Evolutionary conservation across 2,797 vertebrate species (phyloP).

Genomic region (Somateria mollissima): DNA sequence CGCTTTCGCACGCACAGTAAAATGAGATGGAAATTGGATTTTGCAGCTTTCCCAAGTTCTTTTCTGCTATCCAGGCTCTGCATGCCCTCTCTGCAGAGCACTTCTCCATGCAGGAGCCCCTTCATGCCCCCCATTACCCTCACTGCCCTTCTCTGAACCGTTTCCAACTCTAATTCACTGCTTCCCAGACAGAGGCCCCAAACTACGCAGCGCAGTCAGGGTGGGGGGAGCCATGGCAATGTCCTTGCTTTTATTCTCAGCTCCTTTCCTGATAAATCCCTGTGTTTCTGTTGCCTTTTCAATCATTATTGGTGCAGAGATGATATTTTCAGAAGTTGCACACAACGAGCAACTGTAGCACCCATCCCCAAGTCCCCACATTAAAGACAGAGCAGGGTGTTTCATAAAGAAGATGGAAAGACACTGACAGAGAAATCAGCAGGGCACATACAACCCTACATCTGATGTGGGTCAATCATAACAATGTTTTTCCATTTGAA

Average conservation of each 20-base stretch:
- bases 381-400: neutral
- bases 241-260: neutral
- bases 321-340: neutral
- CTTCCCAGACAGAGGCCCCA: rapidly evolving
- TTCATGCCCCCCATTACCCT: neutral
- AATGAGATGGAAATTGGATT: neutral
- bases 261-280: neutral
- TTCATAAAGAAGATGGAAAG: neutral
- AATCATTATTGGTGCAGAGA: neutral
- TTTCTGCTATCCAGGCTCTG: neutral
- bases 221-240: neutral
- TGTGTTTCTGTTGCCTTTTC: rapidly evolving
- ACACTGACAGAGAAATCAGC: neutral
- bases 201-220: neutral
- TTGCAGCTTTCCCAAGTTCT: neutral
- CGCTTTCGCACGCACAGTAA: neutral
- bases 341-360: rapidly evolving
- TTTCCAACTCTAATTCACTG: neutral
- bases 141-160: neutral
- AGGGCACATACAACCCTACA: neutral
- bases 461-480: neutral
- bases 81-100: neutral
- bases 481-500: neutral
- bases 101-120: neutral
- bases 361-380: rapidly evolving